Evolutionary conservation across 2,113 vertebrate genomes (phyloP), one percentile per base, ranked within the genome.

Genomic region (Pituophis catenifer): DNA sequence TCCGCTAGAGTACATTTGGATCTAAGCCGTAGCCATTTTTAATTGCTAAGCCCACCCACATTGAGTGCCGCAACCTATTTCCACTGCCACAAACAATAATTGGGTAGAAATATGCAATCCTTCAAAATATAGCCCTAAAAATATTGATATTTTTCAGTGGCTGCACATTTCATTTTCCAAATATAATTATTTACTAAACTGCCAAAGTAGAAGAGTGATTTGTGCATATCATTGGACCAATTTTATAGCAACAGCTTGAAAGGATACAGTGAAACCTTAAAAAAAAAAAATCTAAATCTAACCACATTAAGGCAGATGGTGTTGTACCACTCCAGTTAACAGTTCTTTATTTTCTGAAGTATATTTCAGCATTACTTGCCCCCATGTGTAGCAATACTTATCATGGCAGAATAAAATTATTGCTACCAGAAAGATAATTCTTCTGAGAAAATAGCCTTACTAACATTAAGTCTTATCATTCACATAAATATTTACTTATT

Each of bases 131-230:
- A 52, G 33, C 24, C 55, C 13, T 7, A 5, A 58, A 48, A 81
- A 90, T 38, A 9, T 13, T 57, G n/a, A 54, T 55, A 24, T 92
- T 92, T 65, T 26, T n/a, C 50, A 53, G 21, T 59, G 57, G 91
- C 3, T 12, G 15, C 9, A 70, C 62, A 50, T 92, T 65, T 38
- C 3, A 92, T 17, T 92, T 57, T 75, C 53, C 10, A 88, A 88
- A 57, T 17, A 33, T 90, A n/a, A 29, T 91, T 91, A 50, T 94
- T 91, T 62, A 94, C n/a, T 52, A 26, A 94, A 89, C 89, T 62
- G 11, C 53, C 52, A 70, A 59, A 29, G 13, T 48, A 17, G 58
- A 58, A 81, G 1, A n/a, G 1, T 48, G 15, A 87, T 88, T 91
- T 94, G 44, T 5, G 70, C 23, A n/a, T 86, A 26, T 44, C 70